These are phyloP conservation scores for Ptilodon capucinus DNA, from an alignment of 2,888 invertebrate species.

Conservation along the genomic window DNA sequence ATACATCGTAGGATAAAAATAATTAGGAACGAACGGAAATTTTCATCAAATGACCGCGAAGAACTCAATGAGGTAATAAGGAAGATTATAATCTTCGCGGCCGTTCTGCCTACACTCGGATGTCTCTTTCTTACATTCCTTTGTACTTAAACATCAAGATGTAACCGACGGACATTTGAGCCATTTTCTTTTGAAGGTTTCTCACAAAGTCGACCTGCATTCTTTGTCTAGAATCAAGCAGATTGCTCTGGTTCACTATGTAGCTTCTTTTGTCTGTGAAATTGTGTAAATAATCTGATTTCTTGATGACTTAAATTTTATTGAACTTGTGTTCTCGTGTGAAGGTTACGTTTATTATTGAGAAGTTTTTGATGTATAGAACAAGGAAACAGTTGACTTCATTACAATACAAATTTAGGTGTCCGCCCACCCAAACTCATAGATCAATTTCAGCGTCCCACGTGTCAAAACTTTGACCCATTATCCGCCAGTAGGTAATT, in stretches of 20 bases:
- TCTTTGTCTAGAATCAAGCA: not conserved
- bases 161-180: not conserved
- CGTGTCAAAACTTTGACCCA: constrained; percentile 31
- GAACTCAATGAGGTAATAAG: not conserved
- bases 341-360: no score
- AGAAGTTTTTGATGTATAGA: no score
- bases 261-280: not conserved
- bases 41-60: not conserved
- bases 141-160: not conserved
- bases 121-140: not conserved
- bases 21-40: not conserved
- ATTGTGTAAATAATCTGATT: no score
- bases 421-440: constrained; percentile 10
- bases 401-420: constrained; percentile 3
- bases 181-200: not conserved
- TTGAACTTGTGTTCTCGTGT: no score
- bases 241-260: not conserved
- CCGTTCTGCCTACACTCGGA: not conserved
- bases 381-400: not conserved
- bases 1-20: not conserved
- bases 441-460: constrained; percentile 29
- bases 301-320: no score
- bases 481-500: constrained; percentile 21
- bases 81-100: not conserved
- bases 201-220: not conserved